phyloP scores from a whole-genome alignment of 2,113 vertebrate species.

The Parus major region DNA sequence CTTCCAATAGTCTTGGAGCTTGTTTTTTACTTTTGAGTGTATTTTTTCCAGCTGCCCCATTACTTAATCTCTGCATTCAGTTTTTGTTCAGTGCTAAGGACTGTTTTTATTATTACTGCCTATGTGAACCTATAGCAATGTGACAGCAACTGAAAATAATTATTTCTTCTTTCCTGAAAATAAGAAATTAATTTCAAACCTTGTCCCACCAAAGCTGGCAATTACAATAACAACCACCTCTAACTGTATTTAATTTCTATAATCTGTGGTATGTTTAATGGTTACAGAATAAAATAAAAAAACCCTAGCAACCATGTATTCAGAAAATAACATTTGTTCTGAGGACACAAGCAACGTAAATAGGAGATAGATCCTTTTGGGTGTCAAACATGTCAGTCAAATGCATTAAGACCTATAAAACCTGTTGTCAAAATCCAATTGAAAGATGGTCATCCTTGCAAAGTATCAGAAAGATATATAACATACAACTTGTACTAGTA shows the following conservation, averaged over 20 bases:
- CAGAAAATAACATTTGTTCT: not conserved
- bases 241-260: not conserved
- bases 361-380: not conserved
- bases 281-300: not conserved
- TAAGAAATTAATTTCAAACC: not conserved
- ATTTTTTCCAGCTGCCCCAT: not conserved
- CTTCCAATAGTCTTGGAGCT: not conserved
- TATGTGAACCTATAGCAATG: not conserved
- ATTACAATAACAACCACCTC: not conserved
- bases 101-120: not conserved
- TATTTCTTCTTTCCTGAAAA: not conserved
- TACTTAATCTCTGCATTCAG: not conserved
- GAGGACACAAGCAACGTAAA: not conserved
- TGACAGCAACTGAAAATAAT: not conserved
- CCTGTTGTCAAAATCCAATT: not conserved
- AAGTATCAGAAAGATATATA: not conserved
- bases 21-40: not conserved
- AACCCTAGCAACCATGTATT: not conserved
- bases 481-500: not conserved
- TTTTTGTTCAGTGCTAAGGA: not conserved
- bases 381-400: not conserved
- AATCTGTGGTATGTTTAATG: not conserved
- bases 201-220: not conserved
- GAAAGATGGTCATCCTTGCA: not conserved
- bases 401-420: not conserved